Conservation (phyloP, 2,797 vertebrate species). For the Adrianichthys oophorus region DNA sequence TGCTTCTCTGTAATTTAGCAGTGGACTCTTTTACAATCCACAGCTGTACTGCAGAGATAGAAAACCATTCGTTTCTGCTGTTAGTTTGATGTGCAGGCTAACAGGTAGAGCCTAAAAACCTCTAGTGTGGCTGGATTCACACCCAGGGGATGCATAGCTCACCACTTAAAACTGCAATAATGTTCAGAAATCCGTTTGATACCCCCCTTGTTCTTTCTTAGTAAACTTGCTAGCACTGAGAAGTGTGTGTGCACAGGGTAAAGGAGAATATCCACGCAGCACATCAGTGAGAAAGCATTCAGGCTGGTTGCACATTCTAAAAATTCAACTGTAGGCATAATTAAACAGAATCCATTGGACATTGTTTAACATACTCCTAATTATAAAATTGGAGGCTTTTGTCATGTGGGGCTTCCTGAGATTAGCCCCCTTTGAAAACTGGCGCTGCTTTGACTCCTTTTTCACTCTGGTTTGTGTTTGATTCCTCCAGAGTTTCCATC, state of each 20-base stretch:
- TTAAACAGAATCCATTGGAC: slow-evolving; percentile 7
- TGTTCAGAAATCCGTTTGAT: not conserved
- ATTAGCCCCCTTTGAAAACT: no score
- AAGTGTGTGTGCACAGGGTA: not conserved
- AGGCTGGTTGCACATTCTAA: slow-evolving; percentile 10
- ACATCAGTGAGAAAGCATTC: not conserved
- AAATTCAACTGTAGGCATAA: slow-evolving; percentile 15
- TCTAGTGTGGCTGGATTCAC: no score
- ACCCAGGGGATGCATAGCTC: not conserved
- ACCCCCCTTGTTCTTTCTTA: no score
- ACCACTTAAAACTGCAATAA: not conserved
- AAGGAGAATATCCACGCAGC: not conserved
- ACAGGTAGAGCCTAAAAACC: no score
- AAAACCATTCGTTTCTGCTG: no score
- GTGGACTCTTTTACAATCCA: no score
- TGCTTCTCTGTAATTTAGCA: no score
- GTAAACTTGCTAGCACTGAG: no score
- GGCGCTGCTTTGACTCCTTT: not conserved
- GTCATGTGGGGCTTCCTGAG: not conserved
- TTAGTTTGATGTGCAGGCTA: no score
- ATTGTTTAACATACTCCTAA: slow-evolving; percentile 21
- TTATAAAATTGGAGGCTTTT: not conserved
- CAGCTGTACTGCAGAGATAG: no score
- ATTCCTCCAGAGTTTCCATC: slow-evolving; percentile 77
- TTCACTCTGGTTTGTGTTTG: slow-evolving; percentile 15